phyloP scores from a whole-genome alignment of 2,113 vertebrate species.

The Etheostoma spectabile region DNA sequence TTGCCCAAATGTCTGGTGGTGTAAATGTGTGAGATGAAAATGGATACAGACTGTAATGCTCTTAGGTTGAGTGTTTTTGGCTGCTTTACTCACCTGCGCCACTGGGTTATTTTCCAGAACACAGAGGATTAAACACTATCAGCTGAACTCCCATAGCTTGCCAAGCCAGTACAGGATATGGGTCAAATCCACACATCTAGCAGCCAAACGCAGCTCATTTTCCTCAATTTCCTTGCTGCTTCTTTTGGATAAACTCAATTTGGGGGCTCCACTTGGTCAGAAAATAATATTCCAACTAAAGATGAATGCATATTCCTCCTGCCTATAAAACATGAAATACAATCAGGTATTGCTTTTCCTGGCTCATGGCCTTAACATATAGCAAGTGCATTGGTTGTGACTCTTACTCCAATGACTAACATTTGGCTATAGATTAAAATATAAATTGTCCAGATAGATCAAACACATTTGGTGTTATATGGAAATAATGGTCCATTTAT shows the following conservation, averaged over 20 bases:
- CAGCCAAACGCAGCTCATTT: slow-evolving; percentile 54
- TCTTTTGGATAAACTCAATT: slow-evolving; percentile 32
- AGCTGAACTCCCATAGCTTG: slow-evolving; percentile 49
- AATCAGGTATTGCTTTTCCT: slow-evolving; percentile 46
- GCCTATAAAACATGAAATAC: slow-evolving; percentile 44
- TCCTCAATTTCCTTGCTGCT: slow-evolving; percentile 43
- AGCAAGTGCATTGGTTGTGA: slow-evolving; percentile 39
- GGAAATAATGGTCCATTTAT: slow-evolving; percentile 24
- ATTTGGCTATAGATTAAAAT: slow-evolving; percentile 45
- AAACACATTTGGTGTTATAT: slow-evolving; percentile 51
- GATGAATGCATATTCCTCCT: slow-evolving; percentile 37
- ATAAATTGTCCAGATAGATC: slow-evolving; percentile 41
- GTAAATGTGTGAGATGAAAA: slow-evolving; percentile 66
- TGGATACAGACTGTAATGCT: slow-evolving; percentile 59
- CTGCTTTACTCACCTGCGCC: slow-evolving; percentile 58
- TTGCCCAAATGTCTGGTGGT: slow-evolving; percentile 34
- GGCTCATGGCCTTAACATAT: slow-evolving; percentile 30
- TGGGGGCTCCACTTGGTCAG: slow-evolving; percentile 25
- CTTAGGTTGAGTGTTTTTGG: slow-evolving; percentile 50
- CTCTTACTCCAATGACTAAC: slow-evolving; percentile 38
- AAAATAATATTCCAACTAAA: slow-evolving; percentile 32
- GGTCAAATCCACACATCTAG: slow-evolving; percentile 50
- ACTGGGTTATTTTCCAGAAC: slow-evolving; percentile 54
- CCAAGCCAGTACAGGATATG: slow-evolving; percentile 41
- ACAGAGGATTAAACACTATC: slow-evolving; percentile 51